Evolutionary conservation across 2,888 invertebrate species (phyloP).

Genomic region (Lycaena phlaeas): DNA sequence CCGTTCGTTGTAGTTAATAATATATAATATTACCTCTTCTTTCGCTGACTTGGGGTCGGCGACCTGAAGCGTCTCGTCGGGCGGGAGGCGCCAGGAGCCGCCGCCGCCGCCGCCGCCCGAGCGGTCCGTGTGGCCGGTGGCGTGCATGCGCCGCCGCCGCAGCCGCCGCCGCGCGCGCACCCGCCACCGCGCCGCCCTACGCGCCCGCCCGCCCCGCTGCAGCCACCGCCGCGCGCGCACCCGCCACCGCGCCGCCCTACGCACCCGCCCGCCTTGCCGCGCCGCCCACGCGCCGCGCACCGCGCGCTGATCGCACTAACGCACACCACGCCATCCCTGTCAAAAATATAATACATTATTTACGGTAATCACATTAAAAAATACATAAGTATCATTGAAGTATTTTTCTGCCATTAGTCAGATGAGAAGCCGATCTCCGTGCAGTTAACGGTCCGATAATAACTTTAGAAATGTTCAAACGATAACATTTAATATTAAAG

Average conservation of each 20-base stretch:
- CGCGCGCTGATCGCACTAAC: conserved; percentile 30
- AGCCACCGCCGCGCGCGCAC: conserved; percentile 25
- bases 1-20: no score
- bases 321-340: conserved; percentile 43
- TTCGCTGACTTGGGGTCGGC: conserved; percentile 88
- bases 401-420: no score
- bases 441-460: no score
- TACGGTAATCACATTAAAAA: no score
- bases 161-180: conserved; percentile 76
- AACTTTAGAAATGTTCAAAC: no score
- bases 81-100: conserved; percentile 90
- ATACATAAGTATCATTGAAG: no score
- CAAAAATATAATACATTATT: no score
- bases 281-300: conserved; percentile 40
- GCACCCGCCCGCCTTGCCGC: no score
- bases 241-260: conserved; percentile 23
- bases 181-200: conserved; percentile 73
- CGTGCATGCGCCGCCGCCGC: conserved; percentile 86
- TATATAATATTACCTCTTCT: conserved; percentile 75
- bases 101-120: conserved; percentile 78
- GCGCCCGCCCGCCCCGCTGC: conserved; percentile 38
- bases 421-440: no score
- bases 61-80: conserved; percentile 93
- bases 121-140: conserved; percentile 90
- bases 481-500: no score